Conservation (phyloP, 2,113 vertebrate species). For the Paradoxurus hermaphroditus region DNA sequence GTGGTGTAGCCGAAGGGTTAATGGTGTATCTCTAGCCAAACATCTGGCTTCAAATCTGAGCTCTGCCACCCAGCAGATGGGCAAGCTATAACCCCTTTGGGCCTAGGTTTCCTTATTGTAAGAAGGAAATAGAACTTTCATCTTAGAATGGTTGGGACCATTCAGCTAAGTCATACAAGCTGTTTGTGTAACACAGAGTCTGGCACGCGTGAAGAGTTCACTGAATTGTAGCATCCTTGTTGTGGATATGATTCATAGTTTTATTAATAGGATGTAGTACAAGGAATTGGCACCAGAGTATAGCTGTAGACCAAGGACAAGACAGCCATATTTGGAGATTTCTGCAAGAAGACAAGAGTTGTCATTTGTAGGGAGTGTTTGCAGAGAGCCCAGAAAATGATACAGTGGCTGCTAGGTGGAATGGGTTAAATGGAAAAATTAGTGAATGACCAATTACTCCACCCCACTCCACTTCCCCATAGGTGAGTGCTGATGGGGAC, state of each 20-base stretch:
- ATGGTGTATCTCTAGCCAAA: not conserved
- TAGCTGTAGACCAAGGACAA: not conserved
- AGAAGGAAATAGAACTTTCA: not conserved
- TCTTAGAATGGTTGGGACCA: not conserved
- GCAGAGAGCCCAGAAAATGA: not conserved
- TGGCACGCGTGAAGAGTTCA: not conserved
- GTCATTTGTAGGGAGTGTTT: not conserved
- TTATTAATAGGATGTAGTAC: not conserved
- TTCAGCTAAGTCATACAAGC: not conserved
- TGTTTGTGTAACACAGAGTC: not conserved
- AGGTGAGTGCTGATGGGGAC: not conserved
- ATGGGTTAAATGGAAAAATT: not conserved
- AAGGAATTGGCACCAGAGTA: not conserved
- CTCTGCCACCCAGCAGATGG: not conserved
- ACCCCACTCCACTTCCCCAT: not conserved
- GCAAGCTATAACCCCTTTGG: not conserved
- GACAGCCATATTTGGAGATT: not conserved
- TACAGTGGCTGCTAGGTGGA: not conserved
- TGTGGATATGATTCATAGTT: not conserved
- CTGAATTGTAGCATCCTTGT: not conserved
- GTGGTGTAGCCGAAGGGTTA: not conserved
- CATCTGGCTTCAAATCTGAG: not conserved
- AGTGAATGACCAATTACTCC: not conserved
- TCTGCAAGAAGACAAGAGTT: not conserved
- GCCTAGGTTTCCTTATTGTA: not conserved